Base-by-base conservation (phyloP, 35 echinoderm and acorn worm genomes). In the Heliocidaris erythrogramma region DNA sequence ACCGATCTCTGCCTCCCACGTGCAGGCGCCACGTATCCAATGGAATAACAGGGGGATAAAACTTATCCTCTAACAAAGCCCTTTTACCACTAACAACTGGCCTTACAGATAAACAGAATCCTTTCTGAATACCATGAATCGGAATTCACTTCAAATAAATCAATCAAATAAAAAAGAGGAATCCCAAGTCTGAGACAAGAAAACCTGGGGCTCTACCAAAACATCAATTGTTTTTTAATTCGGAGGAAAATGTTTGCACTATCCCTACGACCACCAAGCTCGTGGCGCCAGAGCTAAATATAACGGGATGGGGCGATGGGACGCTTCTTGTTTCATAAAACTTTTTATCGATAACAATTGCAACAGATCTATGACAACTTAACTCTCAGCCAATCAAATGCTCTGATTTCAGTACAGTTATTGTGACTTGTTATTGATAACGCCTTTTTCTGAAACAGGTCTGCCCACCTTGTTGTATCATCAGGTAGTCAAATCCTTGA, bases 131-230 rank as follows among this genome's bases (percentile, higher is more conserved):
- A n/a, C 65, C 8, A 7, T n/a, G 52, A 78, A 78, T 78, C 65
- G 65, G 65, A 78, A 78, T 78, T n/a, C 65, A 78, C 65, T 78
- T 78, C 65, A 78, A 78, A 18, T 78, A n/a, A 78, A 78, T 78
- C 65, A 78, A 78, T 78, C 65, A 78, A 78, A 78, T 78, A 78
- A 7, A 78, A 78, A n/a, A 18, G 61, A 42, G 17, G 65, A n/a
- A 27, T n/a, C 27, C 14, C 27, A 7, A 42, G 21, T 78, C 18
- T 78, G 27, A 27, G 65, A 78, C 27, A 21, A 78, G 27, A 78
- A 78, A n/a, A 21, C 21, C 17, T 24, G 65, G 21, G 27, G 17
- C 1, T 78, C 65, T 78, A n/a, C 27, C 27, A 78, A 78, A 78
- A n/a, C 65, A 78, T 27, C 8, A 56, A 78, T 78, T 78, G 65